Base-by-base conservation (phyloP, 2,797 vertebrate genomes). In the Psittacula echo region DNA sequence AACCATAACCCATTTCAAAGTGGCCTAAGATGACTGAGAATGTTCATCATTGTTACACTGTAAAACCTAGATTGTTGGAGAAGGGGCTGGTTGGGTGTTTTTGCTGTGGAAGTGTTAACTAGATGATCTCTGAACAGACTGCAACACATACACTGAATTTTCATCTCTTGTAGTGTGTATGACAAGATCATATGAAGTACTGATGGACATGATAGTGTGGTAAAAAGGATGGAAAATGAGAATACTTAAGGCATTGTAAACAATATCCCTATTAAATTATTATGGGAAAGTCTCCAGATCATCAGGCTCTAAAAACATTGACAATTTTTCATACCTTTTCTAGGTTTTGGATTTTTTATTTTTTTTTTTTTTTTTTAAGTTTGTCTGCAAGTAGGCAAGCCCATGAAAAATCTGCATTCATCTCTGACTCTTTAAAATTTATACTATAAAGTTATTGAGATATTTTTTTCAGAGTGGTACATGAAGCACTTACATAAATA, bases 381-480 rank as follows among this genome's bases (percentile, higher is more conserved):
- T 71, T 75, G 5, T 85, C 80, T 93, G 41, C n/a, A 78, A 79
- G 32, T 80, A 96, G 61, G 62, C 70, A 65, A 89, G 66, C 30
- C 41, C 45, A 42, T 79, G 64, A 79, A 87, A 75, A 84, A 39
- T 27, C 20, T 87, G 13, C 4, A 51, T 79, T 85, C 82, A 54
- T 48, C 50, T 89, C 30, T 71, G 50, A 86, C 27, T 64, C 42
- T 61, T 79, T 70, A 32, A 70, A 90, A 41, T 5, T 70, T 74
- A 26, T 72, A 64, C 34, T 16, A 13, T 76, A 67, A 54, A 79
- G 37, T 60, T 91, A 32, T 37, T 45, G 67, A 56, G 37, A 61
- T 26, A 39, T 84, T 67, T 87, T 90, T 90, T 96, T 42, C 51
- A 54, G 50, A 66, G 44, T 90, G 85, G 53, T 64, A 76, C 75